Conservation (phyloP, 1,140 invertebrate genomes). For the Hyles euphorbiae region DNA sequence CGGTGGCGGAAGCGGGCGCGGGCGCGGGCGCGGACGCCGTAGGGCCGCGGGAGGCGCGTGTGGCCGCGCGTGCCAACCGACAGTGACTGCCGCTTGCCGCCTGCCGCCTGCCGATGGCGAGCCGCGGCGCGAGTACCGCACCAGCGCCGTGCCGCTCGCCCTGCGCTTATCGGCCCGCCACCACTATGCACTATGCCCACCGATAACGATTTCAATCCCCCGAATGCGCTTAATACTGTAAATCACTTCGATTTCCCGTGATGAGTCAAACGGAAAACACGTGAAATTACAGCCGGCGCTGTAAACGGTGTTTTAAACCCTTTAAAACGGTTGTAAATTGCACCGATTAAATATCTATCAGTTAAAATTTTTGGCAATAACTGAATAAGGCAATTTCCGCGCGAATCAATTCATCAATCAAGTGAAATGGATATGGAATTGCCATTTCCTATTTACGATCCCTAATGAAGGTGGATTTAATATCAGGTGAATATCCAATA, state of each 20-base stretch:
- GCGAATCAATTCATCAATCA: too few relatives aligned
- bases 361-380: too few relatives aligned
- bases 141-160: constrained; percentile 29
- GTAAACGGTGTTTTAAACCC: too few relatives aligned
- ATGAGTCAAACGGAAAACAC: too few relatives aligned
- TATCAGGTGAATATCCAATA: too few relatives aligned
- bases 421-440: too few relatives aligned
- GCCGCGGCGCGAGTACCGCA: constrained; percentile 22
- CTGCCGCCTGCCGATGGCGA: constrained; percentile 44
- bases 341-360: too few relatives aligned
- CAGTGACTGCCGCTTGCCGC: constrained; percentile 53
- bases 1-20: constrained; percentile 40
- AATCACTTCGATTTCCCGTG: background rate
- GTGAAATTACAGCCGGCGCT: too few relatives aligned
- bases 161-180: constrained; percentile 56
- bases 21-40: constrained; percentile 42
- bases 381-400: too few relatives aligned
- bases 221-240: constrained; percentile 19
- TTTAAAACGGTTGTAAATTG: too few relatives aligned
- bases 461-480: too few relatives aligned
- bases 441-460: too few relatives aligned
- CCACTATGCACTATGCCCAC: constrained; percentile 48
- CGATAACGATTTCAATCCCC: constrained; percentile 56
- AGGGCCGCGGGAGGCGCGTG: constrained; percentile 51
- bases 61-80: constrained; percentile 59